Conservation (phyloP, 2,113 vertebrate species). For the Xenotilapia caudafasciata region DNA sequence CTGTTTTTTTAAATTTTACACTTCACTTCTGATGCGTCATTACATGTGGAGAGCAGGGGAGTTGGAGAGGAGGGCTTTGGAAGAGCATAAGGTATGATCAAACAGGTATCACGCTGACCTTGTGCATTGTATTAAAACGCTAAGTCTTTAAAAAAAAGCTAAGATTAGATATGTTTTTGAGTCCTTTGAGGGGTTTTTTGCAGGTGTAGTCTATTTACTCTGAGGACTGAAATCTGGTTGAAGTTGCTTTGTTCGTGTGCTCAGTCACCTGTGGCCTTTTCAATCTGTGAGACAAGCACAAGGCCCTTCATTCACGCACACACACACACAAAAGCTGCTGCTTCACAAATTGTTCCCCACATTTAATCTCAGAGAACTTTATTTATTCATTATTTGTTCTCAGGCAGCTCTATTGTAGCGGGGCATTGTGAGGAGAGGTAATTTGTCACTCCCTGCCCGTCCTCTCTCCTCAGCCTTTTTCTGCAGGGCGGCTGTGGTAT, state of each 20-base stretch:
- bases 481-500: neutral
- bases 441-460: conserved; percentile 33
- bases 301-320: neutral
- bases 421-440: conserved; percentile 37
- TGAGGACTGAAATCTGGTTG: neutral
- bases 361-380: conserved; percentile 47
- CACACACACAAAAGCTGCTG: neutral
- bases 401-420: conserved; percentile 23
- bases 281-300: neutral
- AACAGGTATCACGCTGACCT: neutral
- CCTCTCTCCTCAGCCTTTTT: neutral
- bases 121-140: neutral
- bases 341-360: conserved; percentile 28
- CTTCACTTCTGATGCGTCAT: neutral
- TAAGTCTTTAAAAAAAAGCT: neutral
- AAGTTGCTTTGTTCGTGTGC: neutral
- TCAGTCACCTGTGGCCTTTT: neutral
- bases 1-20: neutral
- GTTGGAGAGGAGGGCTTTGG: neutral
- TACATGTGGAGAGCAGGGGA: neutral
- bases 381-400: conserved; percentile 67
- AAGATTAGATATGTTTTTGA: neutral
- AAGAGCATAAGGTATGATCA: neutral
- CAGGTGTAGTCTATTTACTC: neutral
- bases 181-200: neutral